These are phyloP conservation scores for Eupithecia pulchellata DNA, from an alignment of 2,888 invertebrate species.

Conservation along the genomic window DNA sequence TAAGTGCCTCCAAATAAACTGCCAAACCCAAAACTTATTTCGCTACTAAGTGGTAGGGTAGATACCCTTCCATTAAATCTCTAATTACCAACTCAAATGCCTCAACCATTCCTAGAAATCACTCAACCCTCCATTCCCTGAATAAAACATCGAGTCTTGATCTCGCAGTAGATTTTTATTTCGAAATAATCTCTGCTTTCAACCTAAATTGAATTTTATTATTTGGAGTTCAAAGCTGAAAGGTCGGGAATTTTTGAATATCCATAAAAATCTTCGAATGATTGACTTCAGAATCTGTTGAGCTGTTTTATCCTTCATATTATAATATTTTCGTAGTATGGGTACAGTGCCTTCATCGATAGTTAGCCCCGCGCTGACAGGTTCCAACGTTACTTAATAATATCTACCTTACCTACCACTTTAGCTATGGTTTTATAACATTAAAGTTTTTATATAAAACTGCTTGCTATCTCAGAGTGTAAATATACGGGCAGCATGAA, in stretches of 20 bases:
- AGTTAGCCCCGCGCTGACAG: too few relatives aligned
- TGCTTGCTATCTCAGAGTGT: too few relatives aligned
- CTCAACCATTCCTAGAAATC: conserved; percentile 21
- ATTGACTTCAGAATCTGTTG: not conserved
- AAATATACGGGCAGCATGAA: too few relatives aligned
- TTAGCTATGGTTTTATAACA: too few relatives aligned
- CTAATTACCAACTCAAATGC: conserved; percentile 21
- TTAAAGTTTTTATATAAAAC: too few relatives aligned
- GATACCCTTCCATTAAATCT: conserved; percentile 2
- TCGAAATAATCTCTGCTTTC: conserved; percentile 17
- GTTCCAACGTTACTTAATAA: too few relatives aligned
- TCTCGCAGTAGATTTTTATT: conserved; percentile 24
- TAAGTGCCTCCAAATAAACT: conserved; percentile 1
- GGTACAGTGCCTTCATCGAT: too few relatives aligned
- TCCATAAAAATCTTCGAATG: not conserved
- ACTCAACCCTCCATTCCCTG: conserved; percentile 18
- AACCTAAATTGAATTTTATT: conserved; percentile 26
- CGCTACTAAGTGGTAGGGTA: conserved; percentile 15
- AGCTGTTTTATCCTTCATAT: not conserved
- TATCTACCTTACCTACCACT: too few relatives aligned
- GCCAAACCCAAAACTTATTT: conserved; percentile 6
- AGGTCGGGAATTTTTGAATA: not conserved
- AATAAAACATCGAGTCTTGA: conserved; percentile 31
- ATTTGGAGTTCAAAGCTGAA: conserved; percentile 6
- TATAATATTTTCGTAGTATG: too few relatives aligned